These are phyloP conservation scores for Myopa testacea DNA, from an alignment of 2,888 invertebrate species.

Conservation along the genomic window DNA sequence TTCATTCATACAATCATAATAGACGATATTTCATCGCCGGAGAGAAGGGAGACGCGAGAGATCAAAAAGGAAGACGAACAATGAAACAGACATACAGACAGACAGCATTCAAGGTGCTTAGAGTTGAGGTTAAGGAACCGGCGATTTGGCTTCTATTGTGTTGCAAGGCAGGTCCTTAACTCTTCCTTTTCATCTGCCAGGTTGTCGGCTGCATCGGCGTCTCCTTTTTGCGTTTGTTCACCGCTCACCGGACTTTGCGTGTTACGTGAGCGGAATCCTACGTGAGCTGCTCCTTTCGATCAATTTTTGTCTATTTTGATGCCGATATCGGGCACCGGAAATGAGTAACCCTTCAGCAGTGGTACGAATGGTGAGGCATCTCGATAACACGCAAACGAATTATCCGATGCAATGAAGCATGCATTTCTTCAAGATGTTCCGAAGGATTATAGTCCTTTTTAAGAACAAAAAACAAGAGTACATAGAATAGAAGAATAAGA, in stretches of 20 bases:
- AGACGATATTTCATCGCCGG: too few species aligned
- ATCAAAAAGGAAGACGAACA: constrained; percentile 6
- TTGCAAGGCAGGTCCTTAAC: constrained; percentile 36
- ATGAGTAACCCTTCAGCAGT: constrained; percentile 33
- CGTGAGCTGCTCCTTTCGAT: constrained; percentile 2
- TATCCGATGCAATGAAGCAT: constrained; percentile 19
- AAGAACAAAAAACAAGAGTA: too few species aligned
- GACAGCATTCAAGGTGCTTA: constrained; percentile 29
- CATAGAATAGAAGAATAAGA: not conserved
- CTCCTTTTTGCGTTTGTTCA: not conserved
- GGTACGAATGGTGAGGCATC: constrained; percentile 31
- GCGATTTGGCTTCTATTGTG: constrained; percentile 36
- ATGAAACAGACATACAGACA: constrained; percentile 5
- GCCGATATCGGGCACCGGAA: constrained; percentile 40
- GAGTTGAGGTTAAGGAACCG: constrained; percentile 54
- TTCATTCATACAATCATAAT: constrained; percentile 37
- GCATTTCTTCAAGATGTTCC: not conserved
- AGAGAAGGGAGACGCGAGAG: too few species aligned
- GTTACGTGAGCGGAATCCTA: constrained; percentile 42
- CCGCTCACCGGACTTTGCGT: constrained; percentile 38
- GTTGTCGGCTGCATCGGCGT: not conserved
- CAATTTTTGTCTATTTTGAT: constrained; percentile 37
- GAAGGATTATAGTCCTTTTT: not conserved
- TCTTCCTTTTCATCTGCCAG: constrained; percentile 34
- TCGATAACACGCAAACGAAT: constrained; percentile 16